A percentile compares a stretch with the other conserved stretches of the same genome.
These are phyloP conservation scores for Uloborus plumipes DNA, from an alignment of 2,888 invertebrate species.

Conservation along the genomic window DNA sequence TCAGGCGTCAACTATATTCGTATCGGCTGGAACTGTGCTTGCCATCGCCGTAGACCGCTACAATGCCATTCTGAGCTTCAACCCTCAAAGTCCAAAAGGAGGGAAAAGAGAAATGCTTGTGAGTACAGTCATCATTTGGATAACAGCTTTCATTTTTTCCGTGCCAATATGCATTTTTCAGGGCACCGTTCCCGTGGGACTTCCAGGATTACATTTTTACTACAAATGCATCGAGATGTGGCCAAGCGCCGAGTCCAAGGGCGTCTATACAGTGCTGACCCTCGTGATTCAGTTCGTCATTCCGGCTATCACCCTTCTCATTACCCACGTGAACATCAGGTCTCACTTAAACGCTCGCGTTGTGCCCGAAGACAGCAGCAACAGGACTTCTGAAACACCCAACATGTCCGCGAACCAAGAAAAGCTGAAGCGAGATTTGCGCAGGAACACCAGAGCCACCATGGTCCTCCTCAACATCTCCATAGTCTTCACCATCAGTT, in stretches of 20 bases:
- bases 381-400: neutral
- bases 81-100: conserved; percentile 68
- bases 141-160: conserved; percentile 46
- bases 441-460: conserved; percentile 70
- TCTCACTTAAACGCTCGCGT: conserved; percentile 42
- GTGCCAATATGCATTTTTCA: conserved; percentile 55
- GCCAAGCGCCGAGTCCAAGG: conserved; percentile 49
- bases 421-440: conserved; percentile 45
- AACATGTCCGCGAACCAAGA: conserved; percentile 20
- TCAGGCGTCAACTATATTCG: conserved; percentile 77
- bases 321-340: conserved; percentile 49
- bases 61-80: conserved; percentile 73
- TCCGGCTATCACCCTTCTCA: conserved; percentile 31
- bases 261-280: conserved; percentile 53
- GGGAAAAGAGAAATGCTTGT: conserved; percentile 34
- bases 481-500: conserved; percentile 75
- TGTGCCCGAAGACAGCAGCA: conserved; percentile 4
- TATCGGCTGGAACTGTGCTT: conserved; percentile 77
- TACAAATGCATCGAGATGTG: conserved; percentile 61
- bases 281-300: conserved; percentile 60
- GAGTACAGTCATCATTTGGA: conserved; percentile 46
- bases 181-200: conserved; percentile 48
- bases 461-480: conserved; percentile 74
- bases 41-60: conserved; percentile 74
- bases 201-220: conserved; percentile 53